Conservation (phyloP, 2,888 invertebrate genomes). For the Hylaea fasciaria region DNA sequence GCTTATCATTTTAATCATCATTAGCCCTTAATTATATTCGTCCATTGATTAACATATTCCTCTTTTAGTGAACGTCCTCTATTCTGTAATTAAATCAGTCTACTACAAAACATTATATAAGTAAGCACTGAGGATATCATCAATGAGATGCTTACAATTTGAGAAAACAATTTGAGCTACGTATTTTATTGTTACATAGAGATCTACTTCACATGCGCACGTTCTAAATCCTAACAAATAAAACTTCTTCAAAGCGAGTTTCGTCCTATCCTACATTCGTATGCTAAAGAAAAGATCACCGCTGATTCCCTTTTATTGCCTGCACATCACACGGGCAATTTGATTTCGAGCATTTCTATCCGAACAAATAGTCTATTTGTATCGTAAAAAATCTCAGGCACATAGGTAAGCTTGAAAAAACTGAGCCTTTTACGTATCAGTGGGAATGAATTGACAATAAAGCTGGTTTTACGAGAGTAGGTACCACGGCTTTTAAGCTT, state of each 20-base stretch:
- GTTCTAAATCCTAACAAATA: neutral
- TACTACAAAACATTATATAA: no score
- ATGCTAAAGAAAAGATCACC: slow-evolving; percentile 29
- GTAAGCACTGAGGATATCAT: no score
- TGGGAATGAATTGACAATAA: slow-evolving; percentile 59
- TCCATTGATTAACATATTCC: no score
- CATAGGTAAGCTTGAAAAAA: slow-evolving; percentile 52
- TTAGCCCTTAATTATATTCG: no score
- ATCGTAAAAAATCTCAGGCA: slow-evolving; percentile 48
- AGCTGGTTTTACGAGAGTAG: slow-evolving; percentile 50
- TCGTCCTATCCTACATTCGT: slow-evolving; percentile 21
- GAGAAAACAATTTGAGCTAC: no score
- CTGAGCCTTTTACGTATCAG: slow-evolving; percentile 53
- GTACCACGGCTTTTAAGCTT: slow-evolving; percentile 26
- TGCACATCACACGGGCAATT: slow-evolving; percentile 43
- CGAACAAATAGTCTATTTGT: slow-evolving; percentile 38
- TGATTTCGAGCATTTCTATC: slow-evolving; percentile 39
- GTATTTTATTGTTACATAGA: neutral
- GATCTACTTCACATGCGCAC: neutral
- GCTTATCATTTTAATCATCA: no score
- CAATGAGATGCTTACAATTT: no score
- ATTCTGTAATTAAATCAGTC: no score
- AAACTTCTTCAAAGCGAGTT: slow-evolving; percentile 10
- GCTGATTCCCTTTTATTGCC: slow-evolving; percentile 33
- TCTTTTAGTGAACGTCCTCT: no score